Conservation (phyloP, 2,888 invertebrate species). For the Dolomedes plantarius region DNA sequence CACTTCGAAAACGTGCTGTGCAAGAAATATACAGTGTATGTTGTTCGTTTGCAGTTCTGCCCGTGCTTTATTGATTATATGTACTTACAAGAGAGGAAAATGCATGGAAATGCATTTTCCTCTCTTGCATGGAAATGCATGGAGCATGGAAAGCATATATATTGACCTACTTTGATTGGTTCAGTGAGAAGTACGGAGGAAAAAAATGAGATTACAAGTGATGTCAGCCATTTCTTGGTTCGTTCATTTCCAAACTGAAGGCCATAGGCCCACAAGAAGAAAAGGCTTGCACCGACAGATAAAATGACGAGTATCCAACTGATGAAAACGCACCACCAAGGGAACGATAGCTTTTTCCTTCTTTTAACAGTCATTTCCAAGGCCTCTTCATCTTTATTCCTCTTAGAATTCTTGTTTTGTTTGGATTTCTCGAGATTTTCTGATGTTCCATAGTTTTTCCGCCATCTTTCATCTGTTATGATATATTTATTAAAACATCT, state of each 20-base stretch:
- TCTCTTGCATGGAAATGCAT: no score
- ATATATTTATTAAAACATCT: no score
- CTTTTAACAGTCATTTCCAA: conserved; percentile 12
- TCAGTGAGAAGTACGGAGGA: conserved; percentile 78
- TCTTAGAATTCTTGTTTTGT: not conserved
- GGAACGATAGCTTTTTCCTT: conserved; percentile 65
- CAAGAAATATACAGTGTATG: no score
- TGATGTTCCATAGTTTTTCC: conserved; percentile 23
- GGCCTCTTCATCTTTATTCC: conserved; percentile 18
- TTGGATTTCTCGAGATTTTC: not conserved
- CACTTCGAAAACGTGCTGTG: no score
- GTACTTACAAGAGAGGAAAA: no score
- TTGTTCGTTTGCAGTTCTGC: no score
- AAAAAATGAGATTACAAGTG: conserved; percentile 78
- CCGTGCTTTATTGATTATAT: no score
- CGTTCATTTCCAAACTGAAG: conserved; percentile 78
- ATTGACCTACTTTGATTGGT: conserved; percentile 78
- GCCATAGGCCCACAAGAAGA: conserved; percentile 78
- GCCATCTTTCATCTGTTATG: conserved; percentile 62
- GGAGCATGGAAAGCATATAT: no score
- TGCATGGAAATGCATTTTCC: no score
- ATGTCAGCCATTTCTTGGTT: conserved; percentile 78
- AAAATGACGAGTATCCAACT: conserved; percentile 77
- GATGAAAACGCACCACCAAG: conserved; percentile 74
- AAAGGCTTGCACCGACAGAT: conserved; percentile 75